Conservation (phyloP, 2,888 invertebrate genomes). For the Patella caerulea region DNA sequence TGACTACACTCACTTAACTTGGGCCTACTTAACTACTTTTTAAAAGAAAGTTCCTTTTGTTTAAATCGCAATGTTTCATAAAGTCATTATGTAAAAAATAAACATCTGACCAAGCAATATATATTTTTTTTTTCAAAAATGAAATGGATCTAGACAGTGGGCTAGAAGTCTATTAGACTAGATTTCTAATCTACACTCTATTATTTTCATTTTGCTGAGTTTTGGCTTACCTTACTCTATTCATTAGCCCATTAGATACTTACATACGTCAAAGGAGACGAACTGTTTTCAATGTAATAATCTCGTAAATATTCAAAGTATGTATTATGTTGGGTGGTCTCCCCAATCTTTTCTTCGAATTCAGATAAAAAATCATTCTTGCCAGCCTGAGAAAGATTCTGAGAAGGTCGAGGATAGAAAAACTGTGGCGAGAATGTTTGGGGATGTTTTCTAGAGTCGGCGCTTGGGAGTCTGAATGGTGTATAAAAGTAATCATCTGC, state of each 20-base stretch:
- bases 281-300: conserved; percentile 8
- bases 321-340: not conserved
- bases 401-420: conserved; percentile 12
- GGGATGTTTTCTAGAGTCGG: not conserved
- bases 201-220: too few relatives aligned
- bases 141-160: too few relatives aligned
- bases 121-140: too few relatives aligned
- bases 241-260: not conserved
- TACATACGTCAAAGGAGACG: conserved; percentile 3
- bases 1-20: too few relatives aligned
- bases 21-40: too few relatives aligned
- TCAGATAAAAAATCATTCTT: not conserved
- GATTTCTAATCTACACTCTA: too few relatives aligned
- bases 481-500: conserved; percentile 16
- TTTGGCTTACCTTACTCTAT: too few relatives aligned
- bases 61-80: too few relatives aligned
- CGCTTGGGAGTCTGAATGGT: conserved; percentile 12
- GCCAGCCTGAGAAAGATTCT: conserved; percentile 19
- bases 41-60: too few relatives aligned
- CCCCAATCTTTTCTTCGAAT: not conserved
- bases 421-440: not conserved
- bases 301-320: not conserved
- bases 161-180: too few relatives aligned
- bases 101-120: too few relatives aligned
- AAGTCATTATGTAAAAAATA: too few relatives aligned